These are phyloP conservation scores for Microctonus aethiopoides DNA, from an alignment of 2,888 invertebrate species.

Conservation along the genomic window DNA sequence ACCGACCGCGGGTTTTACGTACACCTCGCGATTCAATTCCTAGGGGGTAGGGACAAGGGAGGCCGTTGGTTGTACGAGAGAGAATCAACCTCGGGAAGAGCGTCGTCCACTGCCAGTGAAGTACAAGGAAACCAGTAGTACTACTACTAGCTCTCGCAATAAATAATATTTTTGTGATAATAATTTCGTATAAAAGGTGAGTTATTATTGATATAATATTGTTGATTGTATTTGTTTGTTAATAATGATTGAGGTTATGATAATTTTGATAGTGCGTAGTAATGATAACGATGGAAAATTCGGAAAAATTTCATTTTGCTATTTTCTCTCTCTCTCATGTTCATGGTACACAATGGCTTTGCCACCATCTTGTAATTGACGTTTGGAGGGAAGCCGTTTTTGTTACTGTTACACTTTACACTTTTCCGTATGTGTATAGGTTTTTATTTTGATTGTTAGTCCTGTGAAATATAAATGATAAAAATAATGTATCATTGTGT, in stretches of 20 bases:
- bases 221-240: background rate
- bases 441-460: background rate
- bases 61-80: constrained; percentile 37
- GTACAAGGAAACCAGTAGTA: constrained; percentile 57
- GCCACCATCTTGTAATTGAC: constrained; percentile 58
- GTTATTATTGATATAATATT: constrained; percentile 14
- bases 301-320: constrained; percentile 40
- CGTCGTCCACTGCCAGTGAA: constrained; percentile 62
- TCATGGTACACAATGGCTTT: constrained; percentile 39
- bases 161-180: constrained; percentile 35
- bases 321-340: constrained; percentile 38
- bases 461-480: background rate
- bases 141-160: constrained; percentile 45
- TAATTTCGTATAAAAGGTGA: constrained; percentile 41
- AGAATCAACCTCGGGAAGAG: constrained; percentile 45
- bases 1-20: constrained; percentile 52
- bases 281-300: constrained; percentile 35
- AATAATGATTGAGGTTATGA: background rate
- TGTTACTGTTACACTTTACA: background rate
- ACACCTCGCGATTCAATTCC: constrained; percentile 44
- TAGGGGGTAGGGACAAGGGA: constrained; percentile 48
- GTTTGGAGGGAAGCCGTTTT: constrained; percentile 50
- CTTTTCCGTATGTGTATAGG: background rate
- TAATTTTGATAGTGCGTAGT: background rate
- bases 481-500: background rate